Conservation (phyloP, 1,140 invertebrate genomes). For the Pantala flavescens region DNA sequence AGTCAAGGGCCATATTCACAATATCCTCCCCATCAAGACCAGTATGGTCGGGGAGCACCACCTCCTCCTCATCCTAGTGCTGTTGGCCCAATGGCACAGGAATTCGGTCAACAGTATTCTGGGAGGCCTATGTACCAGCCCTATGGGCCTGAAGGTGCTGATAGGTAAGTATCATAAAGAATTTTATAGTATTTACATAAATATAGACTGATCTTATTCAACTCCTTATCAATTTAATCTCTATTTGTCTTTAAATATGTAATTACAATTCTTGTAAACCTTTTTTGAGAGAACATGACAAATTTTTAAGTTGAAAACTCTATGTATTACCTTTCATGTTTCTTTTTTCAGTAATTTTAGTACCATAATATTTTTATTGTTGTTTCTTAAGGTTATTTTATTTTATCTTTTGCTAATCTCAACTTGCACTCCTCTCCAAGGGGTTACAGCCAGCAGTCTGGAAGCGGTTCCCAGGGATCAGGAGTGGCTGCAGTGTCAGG, state of each 20-base stretch:
- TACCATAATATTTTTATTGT: no score
- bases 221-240: not conserved
- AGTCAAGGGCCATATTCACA: constrained; percentile 42
- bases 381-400: no score
- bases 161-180: constrained; percentile 18
- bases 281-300: no score
- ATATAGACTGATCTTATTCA: constrained; percentile 20
- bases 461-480: constrained; percentile 16
- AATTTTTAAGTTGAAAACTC: no score
- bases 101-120: constrained; percentile 38
- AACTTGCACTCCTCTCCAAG: constrained; percentile 16
- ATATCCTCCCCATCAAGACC: constrained; percentile 34
- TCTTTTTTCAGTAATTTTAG: no score
- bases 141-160: constrained; percentile 43
- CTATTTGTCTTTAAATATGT: not conserved
- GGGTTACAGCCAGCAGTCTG: constrained; percentile 24
- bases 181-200: no score
- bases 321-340: no score
- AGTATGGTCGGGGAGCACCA: constrained; percentile 34
- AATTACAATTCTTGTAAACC: no score
- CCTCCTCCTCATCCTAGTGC: not conserved
- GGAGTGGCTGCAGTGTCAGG: constrained; percentile 21
- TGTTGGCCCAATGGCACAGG: constrained; percentile 25
- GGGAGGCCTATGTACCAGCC: constrained; percentile 60
- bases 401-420: no score